Evolutionary conservation across 1,140 invertebrate genomes (phyloP), one percentile per base, ranked within the genome.

Genomic region (Propsilocerus akamusi): DNA sequence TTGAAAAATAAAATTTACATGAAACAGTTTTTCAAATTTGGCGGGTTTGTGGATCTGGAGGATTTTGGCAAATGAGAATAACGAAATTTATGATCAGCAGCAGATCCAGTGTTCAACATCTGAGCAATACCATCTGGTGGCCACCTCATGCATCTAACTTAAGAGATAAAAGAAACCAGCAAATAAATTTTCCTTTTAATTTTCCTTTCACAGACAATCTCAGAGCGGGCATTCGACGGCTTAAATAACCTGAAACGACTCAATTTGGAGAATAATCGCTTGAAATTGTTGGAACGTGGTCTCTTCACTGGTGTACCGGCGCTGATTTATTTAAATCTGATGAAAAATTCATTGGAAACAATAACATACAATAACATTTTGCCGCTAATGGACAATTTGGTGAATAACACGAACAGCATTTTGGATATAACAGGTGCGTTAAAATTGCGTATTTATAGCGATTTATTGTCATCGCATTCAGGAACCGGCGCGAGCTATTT

Each of bases 341-440:
- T 79, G 54, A 72, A 77, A 6, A 87, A 89, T 59, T 63, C 71
- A 49, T 70, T 88, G 51, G 72, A 76, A 56, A 81, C 79, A n/a
- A 69, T 88, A 57, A 80, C 78, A 53, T 76, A 75, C 59, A 76
- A 80, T 52, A 80, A 77, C 28, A 71, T 86, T 53, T 71, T 72
- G 46, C 83, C 83, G 4, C 75, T 89, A 59, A 61, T 84, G 52
- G 72, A 74, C 50, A 86, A 85, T 65, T 71, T 86, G 58, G 80
- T 80, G 63, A 79, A 80, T 56, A 68, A 61, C 47, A 73, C 73
- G 28, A 30, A 30, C 53, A 80, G 81, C 58, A 74, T 77, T 68
- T 74, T 88, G 59, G 74, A 78, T 57, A 61, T 86, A 46, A 76
- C 79, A 72, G 80, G 84, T 88, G 66, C 83, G 77, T 77, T 50